phyloP scores from a whole-genome alignment of 1,140 invertebrate species.

The Drosophila ananassae region DNA sequence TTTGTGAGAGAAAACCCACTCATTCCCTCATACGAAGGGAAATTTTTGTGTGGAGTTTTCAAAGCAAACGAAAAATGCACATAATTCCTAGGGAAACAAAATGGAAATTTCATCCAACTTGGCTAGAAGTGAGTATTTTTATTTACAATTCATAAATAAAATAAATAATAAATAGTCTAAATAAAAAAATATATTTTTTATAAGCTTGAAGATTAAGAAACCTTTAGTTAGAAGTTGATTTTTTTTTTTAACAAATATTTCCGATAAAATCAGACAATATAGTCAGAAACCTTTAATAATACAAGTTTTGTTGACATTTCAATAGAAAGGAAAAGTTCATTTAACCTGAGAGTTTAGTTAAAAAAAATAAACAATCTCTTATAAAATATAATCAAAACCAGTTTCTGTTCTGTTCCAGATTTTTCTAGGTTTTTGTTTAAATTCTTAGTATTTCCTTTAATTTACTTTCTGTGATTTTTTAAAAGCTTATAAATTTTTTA shows the following conservation, averaged over 20 bases:
- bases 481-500: not conserved
- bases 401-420: not conserved
- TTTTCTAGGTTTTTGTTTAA: not conserved
- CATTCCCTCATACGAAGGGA: slow-evolving; percentile 6
- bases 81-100: slow-evolving; percentile 34
- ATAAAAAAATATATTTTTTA: slow-evolving; percentile 16
- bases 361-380: not conserved
- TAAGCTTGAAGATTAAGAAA: not conserved
- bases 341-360: not conserved
- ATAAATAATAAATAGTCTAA: slow-evolving; percentile 4
- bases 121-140: slow-evolving; percentile 13
- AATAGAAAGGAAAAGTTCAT: slow-evolving; percentile 46
- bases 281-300: slow-evolving; percentile 34
- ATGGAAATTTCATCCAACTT: slow-evolving; percentile 25
- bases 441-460: not conserved
- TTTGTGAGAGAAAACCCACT: slow-evolving; percentile 23
- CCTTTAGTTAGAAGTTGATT: too few species aligned
- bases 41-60: slow-evolving; percentile 36
- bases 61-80: slow-evolving; percentile 37
- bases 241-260: not conserved
- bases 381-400: slow-evolving; percentile 2
- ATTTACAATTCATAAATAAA: slow-evolving; percentile 22
- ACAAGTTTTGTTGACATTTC: slow-evolving; percentile 67
- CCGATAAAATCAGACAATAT: slow-evolving; percentile 7
- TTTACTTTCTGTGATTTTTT: not conserved